These are phyloP conservation scores for Zaprionus ghesquierei DNA, from an alignment of 1,140 invertebrate genomes.

Conservation along the genomic window DNA sequence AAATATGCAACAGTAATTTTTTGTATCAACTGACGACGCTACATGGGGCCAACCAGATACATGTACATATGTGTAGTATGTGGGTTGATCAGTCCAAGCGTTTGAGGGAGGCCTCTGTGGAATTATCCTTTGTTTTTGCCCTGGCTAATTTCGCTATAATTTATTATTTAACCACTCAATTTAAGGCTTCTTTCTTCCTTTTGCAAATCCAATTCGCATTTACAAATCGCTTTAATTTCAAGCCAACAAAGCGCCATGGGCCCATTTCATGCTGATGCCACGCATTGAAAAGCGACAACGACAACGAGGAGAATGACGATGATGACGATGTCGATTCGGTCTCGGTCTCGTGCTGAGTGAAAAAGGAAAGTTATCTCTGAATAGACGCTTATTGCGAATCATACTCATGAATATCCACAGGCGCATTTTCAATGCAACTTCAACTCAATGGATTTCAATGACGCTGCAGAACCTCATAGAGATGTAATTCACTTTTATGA, in stretches of 20 bases:
- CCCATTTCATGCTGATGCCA: not conserved
- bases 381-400: conserved; percentile 27
- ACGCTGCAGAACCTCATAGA: conserved; percentile 22
- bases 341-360: not conserved
- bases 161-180: not conserved
- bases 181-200: not conserved
- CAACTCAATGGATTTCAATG: conserved; percentile 48
- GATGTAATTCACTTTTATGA: conserved; percentile 52
- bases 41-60: not conserved
- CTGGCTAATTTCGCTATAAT: not conserved
- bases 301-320: not conserved
- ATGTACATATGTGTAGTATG: not conserved
- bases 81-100: not conserved
- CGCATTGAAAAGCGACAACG: conserved; percentile 3
- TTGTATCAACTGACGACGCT: conserved; percentile 39
- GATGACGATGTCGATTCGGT: conserved; percentile 22
- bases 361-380: conserved; percentile 19
- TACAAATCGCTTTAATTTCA: not conserved
- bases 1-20: conserved; percentile 78
- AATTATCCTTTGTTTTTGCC: no score
- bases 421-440: conserved; percentile 25
- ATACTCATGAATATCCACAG: conserved; percentile 32
- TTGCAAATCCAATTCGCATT: not conserved
- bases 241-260: not conserved
- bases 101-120: conserved; percentile 45